Percentiles rank a stretch among this genome's conserved stretches.
These are phyloP conservation scores for Nymphalis polychloros DNA, from an alignment of 2,888 invertebrate genomes.

Conservation along the genomic window DNA sequence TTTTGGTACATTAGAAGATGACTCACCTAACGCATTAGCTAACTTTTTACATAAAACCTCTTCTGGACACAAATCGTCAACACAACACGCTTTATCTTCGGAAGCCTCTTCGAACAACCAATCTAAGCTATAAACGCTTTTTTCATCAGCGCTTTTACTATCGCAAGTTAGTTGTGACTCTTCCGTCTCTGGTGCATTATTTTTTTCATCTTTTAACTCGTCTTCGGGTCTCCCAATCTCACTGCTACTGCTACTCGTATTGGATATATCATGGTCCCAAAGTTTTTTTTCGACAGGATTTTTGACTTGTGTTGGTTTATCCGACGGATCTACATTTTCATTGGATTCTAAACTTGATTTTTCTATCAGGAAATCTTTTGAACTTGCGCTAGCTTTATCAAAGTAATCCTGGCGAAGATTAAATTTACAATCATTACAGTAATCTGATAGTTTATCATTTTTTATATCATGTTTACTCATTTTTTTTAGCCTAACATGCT, in stretches of 20 bases:
- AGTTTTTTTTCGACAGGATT: constrained; percentile 64
- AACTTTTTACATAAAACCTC: constrained; percentile 62
- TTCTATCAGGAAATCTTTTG: constrained; percentile 86
- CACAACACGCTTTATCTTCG: constrained; percentile 47
- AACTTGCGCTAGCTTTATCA: constrained; percentile 85
- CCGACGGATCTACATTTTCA: constrained; percentile 64
- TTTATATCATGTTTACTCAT: constrained; percentile 60
- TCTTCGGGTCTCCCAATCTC: constrained; percentile 67
- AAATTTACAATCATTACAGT: constrained; percentile 64
- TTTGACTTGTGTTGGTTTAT: constrained; percentile 56
- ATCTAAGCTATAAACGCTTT: constrained; percentile 73
- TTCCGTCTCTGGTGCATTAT: constrained; percentile 58
- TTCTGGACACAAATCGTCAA: constrained; percentile 57
- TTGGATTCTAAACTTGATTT: constrained; percentile 79
- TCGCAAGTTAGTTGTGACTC: constrained; percentile 65
- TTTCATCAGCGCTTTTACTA: constrained; percentile 70
- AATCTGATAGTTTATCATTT: constrained; percentile 49
- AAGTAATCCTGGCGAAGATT: constrained; percentile 69
- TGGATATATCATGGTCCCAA: constrained; percentile 81
- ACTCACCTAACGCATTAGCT: constrained; percentile 67
- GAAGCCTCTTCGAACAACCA: constrained; percentile 75
- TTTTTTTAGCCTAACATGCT: constrained; percentile 74
- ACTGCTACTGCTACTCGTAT: constrained; percentile 80
- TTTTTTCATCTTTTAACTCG: constrained; percentile 51
- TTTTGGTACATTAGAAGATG: constrained; percentile 79